Base-by-base conservation (phyloP, 2,797 vertebrate species). In the Thripadectes ignobilis region DNA sequence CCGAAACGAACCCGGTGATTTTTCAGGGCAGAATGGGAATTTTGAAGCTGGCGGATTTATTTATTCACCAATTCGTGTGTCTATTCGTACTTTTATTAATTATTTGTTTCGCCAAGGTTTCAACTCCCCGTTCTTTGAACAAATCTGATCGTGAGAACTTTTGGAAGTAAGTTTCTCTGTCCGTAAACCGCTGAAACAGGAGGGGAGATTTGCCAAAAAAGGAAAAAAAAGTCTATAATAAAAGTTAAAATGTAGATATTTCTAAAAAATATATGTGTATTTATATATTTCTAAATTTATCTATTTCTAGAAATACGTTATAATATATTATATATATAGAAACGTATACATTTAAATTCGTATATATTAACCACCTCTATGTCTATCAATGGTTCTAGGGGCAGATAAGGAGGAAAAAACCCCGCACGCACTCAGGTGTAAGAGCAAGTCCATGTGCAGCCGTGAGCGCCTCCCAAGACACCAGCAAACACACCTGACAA, bases 401-500 rank as follows among this genome's bases (percentile, higher is more conserved):
- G 32, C 11, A 67, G 38, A 43, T 6, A 61, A 0, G 14, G 26
- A 32, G 30, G 9, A 10, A 54, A 52, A 76, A 75, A 3, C 9
- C 29, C 54, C 34, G 4, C 41, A 24, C 5, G 8, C 48, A 2
- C 43, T 63, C 87, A 93, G 85, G 90, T 90, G 85, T 26, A 30
- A 46, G 43, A 83, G 19, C 27, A 48, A 66, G 55, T 19, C 41
- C 2, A 3, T 4, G 58, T 12, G 5, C 4, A 69, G 48, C 62
- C 8, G 2, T 4, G 63, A 2, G 23, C 15, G 4, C 32, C 12
- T 9, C 21, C 69, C 45, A 55, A 32, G 71, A n/a, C 51, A 58
- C 36, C 80, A 43, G 76, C 82, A 8, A 38, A 18, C 66, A 61
- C 94, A 95, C 95, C 95, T 96, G 95, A 87, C 83, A 87, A 88